Base-by-base conservation (phyloP, 2,888 invertebrate species). In the Drosophila nr. medialis region DNA sequence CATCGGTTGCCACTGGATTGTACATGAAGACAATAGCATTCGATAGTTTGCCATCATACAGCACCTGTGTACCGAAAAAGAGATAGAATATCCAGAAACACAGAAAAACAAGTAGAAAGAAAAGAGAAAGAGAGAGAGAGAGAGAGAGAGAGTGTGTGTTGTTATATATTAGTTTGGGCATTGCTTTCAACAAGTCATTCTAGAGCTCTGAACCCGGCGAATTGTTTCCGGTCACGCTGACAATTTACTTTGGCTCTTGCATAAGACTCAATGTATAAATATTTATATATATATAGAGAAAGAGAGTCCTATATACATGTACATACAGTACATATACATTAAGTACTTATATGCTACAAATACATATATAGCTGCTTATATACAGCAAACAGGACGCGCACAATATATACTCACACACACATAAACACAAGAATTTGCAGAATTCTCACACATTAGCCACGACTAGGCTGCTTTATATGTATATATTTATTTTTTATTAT, bases 1-100 rank as follows among this genome's bases (percentile, higher is more conserved):
- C 98, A 94, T 99, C 99, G 80, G 99, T 99, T 77, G 99, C 99
- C 90, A 99, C 99, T 75, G 99, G 99, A 94, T 99, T 99, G 95
- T 99, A 99, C 98, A 99, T 99, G 94, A 99, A 99, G 92, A 99
- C 98, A 93, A 99, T 98, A 81, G 97, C 98, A 90, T 96, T 97
- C 75, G 99, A 98, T 92, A 99, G 94, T 94, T 99, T 99, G 77
- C 99, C 99, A 94, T 99, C 99, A 94, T 99, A 99, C 86, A 99
- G 95, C 80, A 99, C 98, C 98, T 99, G 94, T 70, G 75, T 64
- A 48, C 48, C 59, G n/a, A 34, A 10, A 51, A 36, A 38, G 10
- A 30, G n/a, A 50, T 11, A 50, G 13, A 29, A 34, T n/a, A 1
- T 15, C 15, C 10, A 36, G 10, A n/a, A 38, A 36, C 13, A 45